Evolutionary conservation across 2,888 invertebrate genomes (phyloP), one percentile per base, ranked within the genome.

Genomic region (Rotaria macrura): DNA sequence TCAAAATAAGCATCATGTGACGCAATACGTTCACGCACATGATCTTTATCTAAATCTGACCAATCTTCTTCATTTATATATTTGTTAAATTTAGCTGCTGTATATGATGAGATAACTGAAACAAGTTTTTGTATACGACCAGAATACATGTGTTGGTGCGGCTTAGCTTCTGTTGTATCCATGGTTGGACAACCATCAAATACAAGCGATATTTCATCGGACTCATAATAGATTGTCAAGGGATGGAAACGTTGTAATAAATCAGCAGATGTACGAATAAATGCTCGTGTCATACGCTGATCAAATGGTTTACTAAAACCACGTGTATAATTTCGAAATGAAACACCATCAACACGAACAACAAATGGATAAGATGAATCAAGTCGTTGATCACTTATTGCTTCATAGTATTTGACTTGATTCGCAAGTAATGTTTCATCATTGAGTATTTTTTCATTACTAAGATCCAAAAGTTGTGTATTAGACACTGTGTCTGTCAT

Each of bases 41-140:
- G 43, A 3, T 40, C 25, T 9, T 43, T 79, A 34, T 79, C 43
- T 40, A 79, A n/a, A 43, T 79, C 25, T 2, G 79, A 79, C 79
- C 79, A 79, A n/a, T 79, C 79, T 43, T 43, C 43, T 79, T 79
- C 43, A 43, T 79, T 40, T 10, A 79, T 79, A 43, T 79, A 79
- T 43, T 79, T 43, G 43, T 79, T 79, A 43, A 79, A 79, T 43
- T 79, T 79, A 34, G 79, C 79, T 43, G 79, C 25, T 79, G 79
- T 79, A 43, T 79, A 79, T 12, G 79, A 79, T 38, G 79, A 23
- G n/a, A 79, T 9, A 3, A 79, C 79, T 10, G 43, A 43, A 3
- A 79, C 79, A n/a, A 79, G n/a, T 79, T 79, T 79, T 43, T 79
- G 79, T 79, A 79, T 43, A 43, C 79, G 79, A 43, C 79, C 79